Conservation (phyloP, 2,888 invertebrate species). For the Andrena haemorrhoa region DNA sequence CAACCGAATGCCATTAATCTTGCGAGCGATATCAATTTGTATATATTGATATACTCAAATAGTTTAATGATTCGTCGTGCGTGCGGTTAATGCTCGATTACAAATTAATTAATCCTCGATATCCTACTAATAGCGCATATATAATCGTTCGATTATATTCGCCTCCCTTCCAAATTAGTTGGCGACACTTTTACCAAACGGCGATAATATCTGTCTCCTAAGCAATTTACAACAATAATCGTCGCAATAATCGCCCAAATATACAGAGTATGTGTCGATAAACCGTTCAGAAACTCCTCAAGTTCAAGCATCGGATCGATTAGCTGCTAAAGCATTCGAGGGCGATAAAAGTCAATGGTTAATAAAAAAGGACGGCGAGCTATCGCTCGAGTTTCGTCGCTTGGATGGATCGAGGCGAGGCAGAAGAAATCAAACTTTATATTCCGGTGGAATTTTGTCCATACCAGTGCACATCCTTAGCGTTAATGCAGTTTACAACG, state of each 20-base stretch:
- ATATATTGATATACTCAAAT: conserved; percentile 3
- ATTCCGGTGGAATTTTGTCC: not conserved
- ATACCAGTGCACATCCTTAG: conserved; percentile 43
- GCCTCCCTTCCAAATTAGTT: not conserved
- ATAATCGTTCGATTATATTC: conserved; percentile 1
- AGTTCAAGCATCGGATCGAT: too few species aligned
- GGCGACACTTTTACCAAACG: not conserved
- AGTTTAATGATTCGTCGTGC: conserved; percentile 15
- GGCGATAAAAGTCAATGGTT: too few species aligned
- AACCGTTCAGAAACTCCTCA: not conserved
- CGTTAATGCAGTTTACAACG: conserved; percentile 65
- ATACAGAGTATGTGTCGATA: not conserved
- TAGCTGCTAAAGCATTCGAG: too few species aligned
- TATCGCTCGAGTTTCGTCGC: conserved; percentile 14
- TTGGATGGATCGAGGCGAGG: not conserved
- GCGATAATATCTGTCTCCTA: not conserved
- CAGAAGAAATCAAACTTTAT: not conserved
- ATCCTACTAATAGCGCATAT: not conserved
- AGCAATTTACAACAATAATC: not conserved
- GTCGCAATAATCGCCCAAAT: not conserved
- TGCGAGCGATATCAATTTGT: not conserved
- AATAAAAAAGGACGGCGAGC: not conserved
- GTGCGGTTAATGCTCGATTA: conserved; percentile 63
- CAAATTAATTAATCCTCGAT: conserved; percentile 69
- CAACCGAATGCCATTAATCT: not conserved